Conservation (phyloP, 1,140 invertebrate species). For the Mizuhopecten yessoensis region DNA sequence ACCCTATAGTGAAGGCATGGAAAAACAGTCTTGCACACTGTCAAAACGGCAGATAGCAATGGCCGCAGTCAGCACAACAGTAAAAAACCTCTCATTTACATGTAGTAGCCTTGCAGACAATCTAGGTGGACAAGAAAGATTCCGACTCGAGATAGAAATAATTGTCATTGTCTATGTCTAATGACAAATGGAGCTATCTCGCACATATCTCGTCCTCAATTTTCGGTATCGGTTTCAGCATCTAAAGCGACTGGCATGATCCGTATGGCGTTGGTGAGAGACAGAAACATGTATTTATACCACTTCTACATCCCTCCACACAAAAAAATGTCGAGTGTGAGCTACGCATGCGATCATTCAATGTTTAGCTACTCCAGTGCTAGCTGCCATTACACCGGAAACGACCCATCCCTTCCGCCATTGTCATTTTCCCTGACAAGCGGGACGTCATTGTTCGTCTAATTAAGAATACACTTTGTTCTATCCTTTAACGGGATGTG, state of each 20-base stretch:
- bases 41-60: neutral
- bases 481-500: too few species aligned
- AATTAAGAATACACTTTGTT: neutral
- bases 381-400: neutral
- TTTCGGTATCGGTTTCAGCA: constrained; percentile 11
- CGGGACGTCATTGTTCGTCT: neutral
- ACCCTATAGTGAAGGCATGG: neutral
- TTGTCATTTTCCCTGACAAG: neutral
- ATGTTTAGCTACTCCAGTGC: neutral
- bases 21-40: neutral
- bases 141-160: neutral
- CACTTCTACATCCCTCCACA: neutral
- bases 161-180: constrained; percentile 27
- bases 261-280: neutral
- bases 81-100: neutral
- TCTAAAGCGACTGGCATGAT: neutral
- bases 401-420: neutral
- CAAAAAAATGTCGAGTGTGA: neutral
- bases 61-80: neutral
- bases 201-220: neutral
- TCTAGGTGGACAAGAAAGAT: neutral
- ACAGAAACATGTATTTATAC: neutral
- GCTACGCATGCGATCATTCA: neutral
- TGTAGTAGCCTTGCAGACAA: neutral
- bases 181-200: constrained; percentile 34